Base-by-base conservation (phyloP, 2,797 vertebrate species). In the Tolypeutes matacus region DNA sequence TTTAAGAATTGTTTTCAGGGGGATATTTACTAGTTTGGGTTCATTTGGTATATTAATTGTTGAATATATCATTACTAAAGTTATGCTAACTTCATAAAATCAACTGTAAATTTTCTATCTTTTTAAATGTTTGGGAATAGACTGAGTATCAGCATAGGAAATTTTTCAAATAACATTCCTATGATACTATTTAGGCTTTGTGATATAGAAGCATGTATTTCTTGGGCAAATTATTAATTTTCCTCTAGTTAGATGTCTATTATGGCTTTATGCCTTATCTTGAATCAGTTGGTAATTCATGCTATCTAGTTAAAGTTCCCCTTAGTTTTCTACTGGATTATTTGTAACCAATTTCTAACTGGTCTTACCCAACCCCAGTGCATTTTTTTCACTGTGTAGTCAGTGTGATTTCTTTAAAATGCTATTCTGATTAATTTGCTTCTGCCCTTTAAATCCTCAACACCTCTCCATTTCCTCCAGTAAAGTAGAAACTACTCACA, bases 401-500 rank as follows among this genome's bases (percentile, higher is more conserved):
- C 34, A 56, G 13, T 31, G 46, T 53, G 39, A 49, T 53, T 8
- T 42, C 34, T 95, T 67, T 60, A 69, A 83, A 86, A 46, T 85
- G 27, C 62, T 76, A 89, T 49, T 53, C 42, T 86, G 82, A 93
- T 89, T 27, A 76, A 88, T 62, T 77, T 62, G 56, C 23, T 76
- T 86, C 23, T 93, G 39, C 31, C 21, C 11, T 87, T 67, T 87
- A 93, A 88, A 62, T 29, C 23, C 29, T 73, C 56, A 94, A 39
- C 29, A 21, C 4, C 15, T 89, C 53, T 80, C 36, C 39, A n/a
- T 69, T 93, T 77, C 80, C 34, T 78, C 87, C 86, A 96, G 85
- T 78, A 82, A 91, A 77, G 80, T 82, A 27, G 7, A 56, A 72
- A 83, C 39, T 78, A 25, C 29, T 72, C 51, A 84, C 29, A 72